Base-by-base conservation (phyloP, 1,140 invertebrate species). In the Drosophila repleta region DNA sequence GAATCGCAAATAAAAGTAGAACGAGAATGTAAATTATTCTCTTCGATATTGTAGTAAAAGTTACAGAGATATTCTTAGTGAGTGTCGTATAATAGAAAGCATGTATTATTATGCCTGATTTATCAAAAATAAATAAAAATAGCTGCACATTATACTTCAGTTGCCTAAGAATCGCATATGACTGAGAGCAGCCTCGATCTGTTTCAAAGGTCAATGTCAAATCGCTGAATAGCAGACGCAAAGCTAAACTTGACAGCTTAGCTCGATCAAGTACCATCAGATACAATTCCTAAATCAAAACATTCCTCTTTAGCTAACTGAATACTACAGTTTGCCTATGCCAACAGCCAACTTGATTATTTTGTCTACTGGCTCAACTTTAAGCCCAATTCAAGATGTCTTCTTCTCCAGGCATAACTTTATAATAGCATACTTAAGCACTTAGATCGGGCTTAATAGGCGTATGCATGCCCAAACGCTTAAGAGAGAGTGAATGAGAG, bases 401-500 rank as follows among this genome's bases (percentile, higher is more conserved):
- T 15, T n/a, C 4, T 41, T 8, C n/a, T 17, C 17, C n/a, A 1
- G 39, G 39, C 39, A 17, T 43, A 17, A 17, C 39, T 24, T 13
- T 21, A 20, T 46, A 46, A 46, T 20, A n/a, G 5, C 21, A 48
- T 48, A 15, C 21, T 29, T 29, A 49, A 21, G 17, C 20, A 21
- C n/a, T 26, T 24, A 13, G 5, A 49, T 10, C 24, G 43, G 7
- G 35, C 60, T 53, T 21, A 37, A 26, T 17, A 66, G 17, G 39
- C 41, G 39, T 45, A 26, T 10, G 66, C 60, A 48, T 60, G 58
- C 60, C 51, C 39, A 51, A 62, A 55, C 45, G 57, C 79, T 81
- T 82, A 70, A 24, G 79, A 73, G 79, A 73, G 72, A 29, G 29
- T 29, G 29, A 29, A 29, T 29, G 29, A 24, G 79, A 73, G 26